phyloP scores from a whole-genome alignment of 2,113 vertebrate species.

The Phyllostomus hastatus region DNA sequence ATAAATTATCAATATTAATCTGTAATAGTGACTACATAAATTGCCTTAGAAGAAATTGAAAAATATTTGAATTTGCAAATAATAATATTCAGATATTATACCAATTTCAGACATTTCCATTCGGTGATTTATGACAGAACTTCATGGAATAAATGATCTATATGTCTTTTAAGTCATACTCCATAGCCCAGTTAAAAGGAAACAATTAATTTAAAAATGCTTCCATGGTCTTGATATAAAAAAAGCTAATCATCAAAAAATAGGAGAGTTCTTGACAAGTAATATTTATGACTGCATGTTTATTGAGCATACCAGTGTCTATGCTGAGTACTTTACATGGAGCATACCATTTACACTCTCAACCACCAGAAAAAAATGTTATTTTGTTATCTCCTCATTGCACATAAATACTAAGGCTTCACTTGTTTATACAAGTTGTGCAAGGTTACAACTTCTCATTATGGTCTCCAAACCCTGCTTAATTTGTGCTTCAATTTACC shows the following conservation, averaged over 20 bases:
- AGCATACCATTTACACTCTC: background rate
- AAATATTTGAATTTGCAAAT: slow-evolving; percentile 38
- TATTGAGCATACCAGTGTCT: background rate
- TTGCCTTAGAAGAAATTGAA: background rate
- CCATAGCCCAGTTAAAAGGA: background rate
- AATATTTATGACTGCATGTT: background rate
- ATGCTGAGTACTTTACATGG: background rate
- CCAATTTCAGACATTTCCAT: background rate
- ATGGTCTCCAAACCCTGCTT: background rate
- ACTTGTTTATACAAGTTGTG: background rate
- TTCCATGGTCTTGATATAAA: background rate
- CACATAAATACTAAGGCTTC: background rate
- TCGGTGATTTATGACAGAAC: background rate
- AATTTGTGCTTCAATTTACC: background rate
- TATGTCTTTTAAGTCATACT: background rate
- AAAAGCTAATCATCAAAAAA: background rate
- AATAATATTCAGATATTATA: slow-evolving; percentile 1
- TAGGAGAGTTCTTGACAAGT: background rate
- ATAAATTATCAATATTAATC: slow-evolving; percentile 11
- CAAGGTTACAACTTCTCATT: background rate
- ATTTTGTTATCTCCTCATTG: background rate
- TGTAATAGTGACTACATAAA: background rate
- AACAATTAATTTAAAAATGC: background rate
- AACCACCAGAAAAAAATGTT: background rate
- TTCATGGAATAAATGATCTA: background rate